Evolutionary conservation across 1,140 invertebrate species (phyloP).

Genomic region (Drosophila sulfurigaster): DNA sequence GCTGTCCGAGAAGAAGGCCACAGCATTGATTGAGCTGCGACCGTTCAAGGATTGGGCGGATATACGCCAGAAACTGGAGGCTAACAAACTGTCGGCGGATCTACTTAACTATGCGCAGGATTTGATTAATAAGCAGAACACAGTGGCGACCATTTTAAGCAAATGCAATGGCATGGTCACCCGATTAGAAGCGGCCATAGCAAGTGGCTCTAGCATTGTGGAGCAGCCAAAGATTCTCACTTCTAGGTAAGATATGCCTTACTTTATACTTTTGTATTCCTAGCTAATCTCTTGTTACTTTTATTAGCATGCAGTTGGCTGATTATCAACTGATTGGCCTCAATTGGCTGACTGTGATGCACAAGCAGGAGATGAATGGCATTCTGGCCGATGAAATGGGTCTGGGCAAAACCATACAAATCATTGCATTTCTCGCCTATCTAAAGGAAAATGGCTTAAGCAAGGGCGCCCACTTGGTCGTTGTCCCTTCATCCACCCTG

Average conservation of each 20-base stretch:
- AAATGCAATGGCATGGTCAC: constrained; percentile 90
- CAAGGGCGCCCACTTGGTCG: constrained; percentile 92
- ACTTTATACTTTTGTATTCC: no score
- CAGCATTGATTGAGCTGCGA: constrained; percentile 88
- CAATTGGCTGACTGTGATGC: constrained; percentile 96
- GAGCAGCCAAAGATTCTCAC: constrained; percentile 88
- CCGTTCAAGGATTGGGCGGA: constrained; percentile 91
- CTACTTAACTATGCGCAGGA: constrained; percentile 90
- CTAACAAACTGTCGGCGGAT: constrained; percentile 89
- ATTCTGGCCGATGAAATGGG: constrained; percentile 97
- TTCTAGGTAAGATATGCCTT: constrained; percentile 82
- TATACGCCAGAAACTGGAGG: constrained; percentile 90
- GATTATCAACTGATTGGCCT: constrained; percentile 97
- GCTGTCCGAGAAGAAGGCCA: constrained; percentile 91
- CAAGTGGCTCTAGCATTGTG: constrained; percentile 88
- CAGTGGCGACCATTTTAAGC: constrained; percentile 90
- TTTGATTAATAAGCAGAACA: constrained; percentile 89
- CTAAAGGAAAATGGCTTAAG: constrained; percentile 91
- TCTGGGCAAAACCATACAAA: constrained; percentile 95
- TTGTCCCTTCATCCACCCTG: constrained; percentile 96
- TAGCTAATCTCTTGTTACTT: no score
- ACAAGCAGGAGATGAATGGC: constrained; percentile 95
- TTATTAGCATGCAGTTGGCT: constrained; percentile 89
- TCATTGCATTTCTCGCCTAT: constrained; percentile 95
- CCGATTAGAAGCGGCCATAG: constrained; percentile 90